Evolutionary conservation across 2,797 vertebrate species (phyloP).

Genomic region (Acanthopagrus latus): DNA sequence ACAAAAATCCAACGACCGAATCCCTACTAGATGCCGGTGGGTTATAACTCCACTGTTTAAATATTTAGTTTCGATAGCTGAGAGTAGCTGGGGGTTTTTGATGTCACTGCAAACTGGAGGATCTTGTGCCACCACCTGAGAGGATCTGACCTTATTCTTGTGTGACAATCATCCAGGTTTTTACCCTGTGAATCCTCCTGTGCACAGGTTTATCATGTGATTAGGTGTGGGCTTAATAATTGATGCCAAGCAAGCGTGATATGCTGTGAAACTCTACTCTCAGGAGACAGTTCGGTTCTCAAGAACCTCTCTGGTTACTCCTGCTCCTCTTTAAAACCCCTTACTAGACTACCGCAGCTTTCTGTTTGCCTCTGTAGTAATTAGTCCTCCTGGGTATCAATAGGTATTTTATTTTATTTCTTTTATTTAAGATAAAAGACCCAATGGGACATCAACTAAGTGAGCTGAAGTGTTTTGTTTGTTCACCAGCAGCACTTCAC

Average conservation of each 20-base stretch:
- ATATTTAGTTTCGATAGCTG: conserved; percentile 52
- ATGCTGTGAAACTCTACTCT: conserved; percentile 83
- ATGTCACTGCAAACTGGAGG: conserved; percentile 37
- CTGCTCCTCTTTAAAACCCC: conserved; percentile 41
- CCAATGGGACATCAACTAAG: neutral
- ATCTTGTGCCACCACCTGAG: conserved; percentile 26
- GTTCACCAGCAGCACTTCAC: neutral
- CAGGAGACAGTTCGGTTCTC: conserved; percentile 70
- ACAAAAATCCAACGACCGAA: neutral
- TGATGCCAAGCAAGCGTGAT: conserved; percentile 73
- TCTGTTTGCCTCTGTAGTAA: neutral
- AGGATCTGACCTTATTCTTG: conserved; percentile 42
- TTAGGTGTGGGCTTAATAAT: conserved; percentile 83
- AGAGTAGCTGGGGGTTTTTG: conserved; percentile 56
- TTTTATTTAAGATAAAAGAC: neutral
- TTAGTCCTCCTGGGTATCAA: neutral
- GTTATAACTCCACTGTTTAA: conserved; percentile 17
- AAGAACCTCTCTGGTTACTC: conserved; percentile 72
- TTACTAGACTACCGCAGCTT: neutral
- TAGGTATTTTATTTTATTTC: neutral
- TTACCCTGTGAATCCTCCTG: conserved; percentile 35
- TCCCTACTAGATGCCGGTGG: neutral
- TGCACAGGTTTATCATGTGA: conserved; percentile 66
- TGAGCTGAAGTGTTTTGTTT: conserved; percentile 32
- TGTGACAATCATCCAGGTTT: conserved; percentile 59